Evolutionary conservation across 2,113 vertebrate species (phyloP).

Genomic region (Aphelocoma coerulescens): DNA sequence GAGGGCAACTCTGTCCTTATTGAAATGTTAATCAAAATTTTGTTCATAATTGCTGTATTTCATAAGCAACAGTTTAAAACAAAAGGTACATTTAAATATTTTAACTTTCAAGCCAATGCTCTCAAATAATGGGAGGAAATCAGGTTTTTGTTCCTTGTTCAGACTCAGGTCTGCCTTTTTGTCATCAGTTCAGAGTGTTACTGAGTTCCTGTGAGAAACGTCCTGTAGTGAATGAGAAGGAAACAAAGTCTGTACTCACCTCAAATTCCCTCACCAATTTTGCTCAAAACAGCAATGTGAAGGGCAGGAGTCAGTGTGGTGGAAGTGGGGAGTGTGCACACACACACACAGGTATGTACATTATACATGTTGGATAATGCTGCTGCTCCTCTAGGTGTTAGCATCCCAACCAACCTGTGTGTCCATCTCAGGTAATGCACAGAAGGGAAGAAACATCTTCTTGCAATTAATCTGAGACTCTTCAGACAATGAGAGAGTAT

Average conservation of each 20-base stretch:
- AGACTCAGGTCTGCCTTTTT: background rate
- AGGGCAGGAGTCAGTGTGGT: background rate
- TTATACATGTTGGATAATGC: fast-evolving
- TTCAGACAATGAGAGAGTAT: background rate
- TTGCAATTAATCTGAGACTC: background rate
- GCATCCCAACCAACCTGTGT: background rate
- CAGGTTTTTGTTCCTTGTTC: background rate
- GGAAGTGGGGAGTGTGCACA: background rate
- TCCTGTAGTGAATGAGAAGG: background rate
- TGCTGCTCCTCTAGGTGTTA: background rate
- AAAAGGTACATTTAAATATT: background rate
- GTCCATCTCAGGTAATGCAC: background rate
- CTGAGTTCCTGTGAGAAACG: background rate
- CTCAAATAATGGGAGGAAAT: background rate
- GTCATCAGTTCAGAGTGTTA: background rate
- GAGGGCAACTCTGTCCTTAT: background rate
- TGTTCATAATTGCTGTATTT: background rate
- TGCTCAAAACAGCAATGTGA: background rate
- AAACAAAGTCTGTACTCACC: background rate
- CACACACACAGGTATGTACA: fast-evolving
- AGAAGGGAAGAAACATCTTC: background rate
- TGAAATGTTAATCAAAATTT: background rate
- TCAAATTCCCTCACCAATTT: background rate
- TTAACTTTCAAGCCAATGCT: background rate
- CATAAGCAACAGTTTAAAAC: background rate